These are phyloP conservation scores for Corvus hawaiiensis DNA, from an alignment of 2,113 vertebrate species.

Conservation along the genomic window DNA sequence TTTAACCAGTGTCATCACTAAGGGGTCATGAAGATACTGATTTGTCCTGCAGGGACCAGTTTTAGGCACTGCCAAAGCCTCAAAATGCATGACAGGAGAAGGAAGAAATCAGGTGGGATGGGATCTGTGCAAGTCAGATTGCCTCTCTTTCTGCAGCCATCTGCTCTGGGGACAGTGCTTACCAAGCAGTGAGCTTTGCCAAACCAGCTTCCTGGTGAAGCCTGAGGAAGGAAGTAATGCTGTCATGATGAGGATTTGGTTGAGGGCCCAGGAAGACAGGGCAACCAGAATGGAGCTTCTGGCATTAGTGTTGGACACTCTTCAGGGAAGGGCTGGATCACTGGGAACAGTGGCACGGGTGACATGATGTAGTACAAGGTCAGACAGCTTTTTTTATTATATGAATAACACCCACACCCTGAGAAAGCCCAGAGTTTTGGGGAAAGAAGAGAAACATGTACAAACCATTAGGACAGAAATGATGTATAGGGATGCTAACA, in stretches of 20 bases:
- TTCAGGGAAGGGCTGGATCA: not conserved
- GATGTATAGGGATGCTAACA: not conserved
- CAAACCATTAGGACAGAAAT: not conserved
- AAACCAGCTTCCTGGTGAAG: not conserved
- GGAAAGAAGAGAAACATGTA: not conserved
- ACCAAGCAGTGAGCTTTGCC: accelerated
- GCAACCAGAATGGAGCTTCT: not conserved
- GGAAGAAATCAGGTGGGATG: not conserved
- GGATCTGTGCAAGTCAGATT: not conserved
- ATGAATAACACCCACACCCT: not conserved
- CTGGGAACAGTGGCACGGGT: not conserved
- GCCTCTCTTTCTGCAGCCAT: not conserved
- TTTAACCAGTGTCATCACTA: accelerated
- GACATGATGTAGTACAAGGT: not conserved
- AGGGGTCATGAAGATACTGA: not conserved
- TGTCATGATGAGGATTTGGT: not conserved
- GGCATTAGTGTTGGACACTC: not conserved
- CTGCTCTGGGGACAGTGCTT: not conserved
- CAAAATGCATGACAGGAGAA: not conserved
- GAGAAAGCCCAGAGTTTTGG: not conserved
- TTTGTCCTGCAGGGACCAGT: not conserved
- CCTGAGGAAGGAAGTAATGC: not conserved
- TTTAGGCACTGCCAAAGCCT: not conserved
- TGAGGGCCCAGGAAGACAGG: not conserved
- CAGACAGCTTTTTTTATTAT: not conserved